Percentiles rank a stretch among this genome's conserved stretches.
Conservation (phyloP, 2,888 invertebrate species). For the Hyposoter dolosus region DNA sequence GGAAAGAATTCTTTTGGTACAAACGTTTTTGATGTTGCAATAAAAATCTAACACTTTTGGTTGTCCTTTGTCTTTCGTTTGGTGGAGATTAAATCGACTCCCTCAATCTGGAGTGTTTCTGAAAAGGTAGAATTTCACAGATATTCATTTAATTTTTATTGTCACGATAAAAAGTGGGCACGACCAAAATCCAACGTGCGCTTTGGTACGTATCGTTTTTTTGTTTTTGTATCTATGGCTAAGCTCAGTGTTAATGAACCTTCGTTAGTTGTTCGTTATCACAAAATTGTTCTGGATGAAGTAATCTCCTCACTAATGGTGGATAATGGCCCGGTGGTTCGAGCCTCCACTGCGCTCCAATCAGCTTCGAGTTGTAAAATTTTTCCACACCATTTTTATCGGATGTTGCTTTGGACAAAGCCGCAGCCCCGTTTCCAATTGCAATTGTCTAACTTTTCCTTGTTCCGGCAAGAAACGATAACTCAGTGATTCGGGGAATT, state of each 20-base stretch:
- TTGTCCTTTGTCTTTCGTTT: too few species aligned
- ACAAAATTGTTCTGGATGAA: neutral
- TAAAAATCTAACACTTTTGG: too few species aligned
- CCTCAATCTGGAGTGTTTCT: neutral
- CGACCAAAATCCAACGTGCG: neutral
- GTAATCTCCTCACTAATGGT: neutral
- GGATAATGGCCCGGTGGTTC: neutral
- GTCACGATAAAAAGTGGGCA: neutral
- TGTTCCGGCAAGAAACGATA: neutral
- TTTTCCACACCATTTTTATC: neutral
- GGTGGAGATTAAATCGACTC: neutral
- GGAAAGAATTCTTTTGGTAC: too few species aligned
- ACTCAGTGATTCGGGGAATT: neutral
- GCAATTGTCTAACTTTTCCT: neutral
- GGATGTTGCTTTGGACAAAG: neutral
- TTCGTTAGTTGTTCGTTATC: neutral
- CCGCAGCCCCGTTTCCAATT: neutral
- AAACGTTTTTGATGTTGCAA: too few species aligned
- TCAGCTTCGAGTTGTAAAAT: neutral
- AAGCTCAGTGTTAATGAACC: neutral
- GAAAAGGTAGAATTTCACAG: neutral
- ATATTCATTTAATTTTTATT: neutral
- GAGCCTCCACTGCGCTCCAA: slow-evolving; percentile 1
- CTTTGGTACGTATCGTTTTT: neutral
- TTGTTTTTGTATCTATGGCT: neutral